Evolutionary conservation across 2,797 vertebrate species (phyloP).

Genomic region (Lacerta viridis): DNA sequence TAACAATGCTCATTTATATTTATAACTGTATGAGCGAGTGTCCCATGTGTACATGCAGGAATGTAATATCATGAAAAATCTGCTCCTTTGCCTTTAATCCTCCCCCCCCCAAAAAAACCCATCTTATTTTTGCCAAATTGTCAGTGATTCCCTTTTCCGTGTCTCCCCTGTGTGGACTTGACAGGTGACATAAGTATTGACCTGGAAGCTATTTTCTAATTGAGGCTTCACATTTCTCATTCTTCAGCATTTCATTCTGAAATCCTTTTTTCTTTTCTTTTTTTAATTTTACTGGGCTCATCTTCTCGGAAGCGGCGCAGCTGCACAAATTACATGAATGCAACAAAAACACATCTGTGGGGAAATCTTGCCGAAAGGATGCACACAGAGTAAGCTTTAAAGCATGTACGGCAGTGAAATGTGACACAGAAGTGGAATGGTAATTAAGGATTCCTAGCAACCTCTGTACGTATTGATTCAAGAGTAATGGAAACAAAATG

Average conservation of each 20-base stretch:
- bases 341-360: background rate
- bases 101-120: no score
- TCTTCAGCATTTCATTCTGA: conserved; percentile 42
- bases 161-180: conserved; percentile 11
- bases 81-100: no score
- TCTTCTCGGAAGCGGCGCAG: conserved; percentile 16
- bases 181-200: background rate
- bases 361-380: conserved; percentile 7
- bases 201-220: conserved; percentile 19
- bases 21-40: background rate
- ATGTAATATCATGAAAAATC: no score
- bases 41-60: no score
- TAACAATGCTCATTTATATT: conserved; percentile 11
- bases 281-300: conserved; percentile 24
- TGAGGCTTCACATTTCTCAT: background rate
- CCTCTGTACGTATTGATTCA: background rate
- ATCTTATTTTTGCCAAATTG: background rate
- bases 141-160: conserved; percentile 18
- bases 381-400: background rate
- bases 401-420: background rate
- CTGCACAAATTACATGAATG: conserved; percentile 1
- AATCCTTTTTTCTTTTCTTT: conserved; percentile 1
- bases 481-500: background rate
- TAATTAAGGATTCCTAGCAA: background rate
- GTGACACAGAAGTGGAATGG: conserved; percentile 11